These are phyloP conservation scores for Drosophila ezoana DNA, from an alignment of 2,888 invertebrate species.

Conservation along the genomic window DNA sequence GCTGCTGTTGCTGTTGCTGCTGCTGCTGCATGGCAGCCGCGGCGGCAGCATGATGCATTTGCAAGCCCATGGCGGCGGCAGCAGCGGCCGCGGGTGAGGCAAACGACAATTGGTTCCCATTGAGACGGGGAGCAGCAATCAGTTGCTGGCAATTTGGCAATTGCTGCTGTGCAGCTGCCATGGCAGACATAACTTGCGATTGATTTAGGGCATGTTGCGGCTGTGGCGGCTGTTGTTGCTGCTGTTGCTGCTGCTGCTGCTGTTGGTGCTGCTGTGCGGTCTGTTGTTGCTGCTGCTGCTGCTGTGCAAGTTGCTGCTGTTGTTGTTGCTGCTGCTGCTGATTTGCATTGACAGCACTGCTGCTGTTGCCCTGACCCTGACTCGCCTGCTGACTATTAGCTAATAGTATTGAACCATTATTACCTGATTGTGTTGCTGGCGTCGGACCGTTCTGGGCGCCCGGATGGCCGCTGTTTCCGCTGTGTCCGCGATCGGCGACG, in stretches of 20 bases:
- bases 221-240: conserved; percentile 69
- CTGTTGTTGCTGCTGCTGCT: conserved; percentile 85
- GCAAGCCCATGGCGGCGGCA: conserved; percentile 85
- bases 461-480: conserved; percentile 69
- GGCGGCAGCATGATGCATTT: conserved; percentile 85
- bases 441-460: conserved; percentile 80
- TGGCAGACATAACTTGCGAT: conserved; percentile 66
- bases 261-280: conserved; percentile 37
- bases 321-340: conserved; percentile 84
- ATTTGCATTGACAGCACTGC: conserved; percentile 52
- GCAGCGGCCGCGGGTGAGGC: conserved; percentile 85
- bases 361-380: conserved; percentile 80
- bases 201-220: conserved; percentile 64
- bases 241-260: conserved; percentile 75
- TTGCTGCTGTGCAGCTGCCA: conserved; percentile 66
- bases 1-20: conserved; percentile 57
- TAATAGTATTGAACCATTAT: conserved; percentile 84
- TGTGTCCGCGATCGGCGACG: conserved; percentile 79
- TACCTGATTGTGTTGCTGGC: conserved; percentile 85
- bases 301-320: conserved; percentile 65
- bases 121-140: conserved; percentile 87
- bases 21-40: conserved; percentile 82
- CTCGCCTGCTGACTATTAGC: conserved; percentile 74
- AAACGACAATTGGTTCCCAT: conserved; percentile 85
- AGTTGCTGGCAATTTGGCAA: conserved; percentile 78